These are phyloP conservation scores for Solenopsis invicta DNA, from an alignment of 1,140 invertebrate genomes.

Conservation along the genomic window DNA sequence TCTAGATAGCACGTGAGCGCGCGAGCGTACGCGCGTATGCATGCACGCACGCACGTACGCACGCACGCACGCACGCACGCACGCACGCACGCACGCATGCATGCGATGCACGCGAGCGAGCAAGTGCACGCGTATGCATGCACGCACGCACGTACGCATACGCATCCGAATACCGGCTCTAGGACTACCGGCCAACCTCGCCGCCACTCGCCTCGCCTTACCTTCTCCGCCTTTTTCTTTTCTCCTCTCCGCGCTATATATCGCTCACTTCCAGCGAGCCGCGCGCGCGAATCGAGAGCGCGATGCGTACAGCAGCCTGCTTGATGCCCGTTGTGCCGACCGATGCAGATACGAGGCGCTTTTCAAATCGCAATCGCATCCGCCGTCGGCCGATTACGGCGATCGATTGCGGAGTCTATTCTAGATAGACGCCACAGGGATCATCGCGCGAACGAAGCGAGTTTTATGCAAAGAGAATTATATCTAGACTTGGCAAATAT, in stretches of 20 bases:
- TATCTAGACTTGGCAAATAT: conserved; percentile 5
- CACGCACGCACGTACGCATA: background rate
- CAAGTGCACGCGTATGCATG: background rate
- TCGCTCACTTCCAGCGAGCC: conserved; percentile 36
- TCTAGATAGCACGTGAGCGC: conserved; percentile 69
- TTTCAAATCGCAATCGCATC: conserved; percentile 16
- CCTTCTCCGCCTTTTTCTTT: conserved; percentile 15
- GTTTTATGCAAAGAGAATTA: background rate
- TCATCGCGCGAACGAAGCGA: background rate
- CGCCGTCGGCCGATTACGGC: background rate
- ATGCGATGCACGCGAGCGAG: background rate
- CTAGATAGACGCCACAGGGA: conserved; percentile 20
- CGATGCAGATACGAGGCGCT: conserved; percentile 6
- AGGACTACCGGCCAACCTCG: conserved; percentile 72
- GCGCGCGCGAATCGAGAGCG: conserved; percentile 44
- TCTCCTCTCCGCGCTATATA: conserved; percentile 25
- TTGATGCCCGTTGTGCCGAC: background rate
- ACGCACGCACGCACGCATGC: background rate
- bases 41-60: background rate
- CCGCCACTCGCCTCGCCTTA: conserved; percentile 37
- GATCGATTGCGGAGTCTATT: background rate
- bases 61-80: background rate
- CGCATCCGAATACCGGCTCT: conserved; percentile 51
- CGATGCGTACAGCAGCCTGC: conserved; percentile 28
- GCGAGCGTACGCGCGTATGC: conserved; percentile 1